Conservation (phyloP, 2,888 invertebrate genomes). For the Tenthredo amoena region DNA sequence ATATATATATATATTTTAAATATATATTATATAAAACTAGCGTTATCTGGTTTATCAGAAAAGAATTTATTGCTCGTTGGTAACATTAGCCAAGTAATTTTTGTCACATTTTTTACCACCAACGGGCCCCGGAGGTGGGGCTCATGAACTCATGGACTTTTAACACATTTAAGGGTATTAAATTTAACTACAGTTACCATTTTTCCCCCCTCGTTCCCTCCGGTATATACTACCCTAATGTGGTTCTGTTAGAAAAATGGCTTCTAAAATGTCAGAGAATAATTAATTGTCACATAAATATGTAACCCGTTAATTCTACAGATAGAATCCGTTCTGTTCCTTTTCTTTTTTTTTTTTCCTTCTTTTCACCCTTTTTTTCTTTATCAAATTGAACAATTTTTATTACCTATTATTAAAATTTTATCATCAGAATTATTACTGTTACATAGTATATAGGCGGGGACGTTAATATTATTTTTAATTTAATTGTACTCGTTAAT, state of each 20-base stretch:
- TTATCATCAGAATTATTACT: neutral
- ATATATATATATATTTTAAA: neutral
- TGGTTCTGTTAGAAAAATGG: neutral
- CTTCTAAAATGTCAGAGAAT: conserved; percentile 3
- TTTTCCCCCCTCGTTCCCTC: neutral
- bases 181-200: conserved; percentile 27
- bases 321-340: neutral
- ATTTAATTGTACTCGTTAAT: conserved; percentile 5
- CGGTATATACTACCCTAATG: neutral
- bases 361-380: neutral
- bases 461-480: neutral
- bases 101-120: conserved; percentile 35
- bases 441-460: neutral
- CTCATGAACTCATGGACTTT: conserved; percentile 13
- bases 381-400: neutral
- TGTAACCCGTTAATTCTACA: neutral
- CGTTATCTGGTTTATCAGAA: conserved; percentile 18
- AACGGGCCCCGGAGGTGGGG: neutral
- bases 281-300: conserved; percentile 7
- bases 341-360: neutral
- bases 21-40: neutral
- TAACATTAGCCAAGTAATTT: conserved; percentile 36
- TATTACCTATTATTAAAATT: neutral
- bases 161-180: conserved; percentile 38
- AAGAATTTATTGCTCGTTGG: neutral